Percentiles rank a stretch among this genome's conserved stretches.
Evolutionary conservation across 2,888 invertebrate species (phyloP).

Genomic region (Pammene fasciana): DNA sequence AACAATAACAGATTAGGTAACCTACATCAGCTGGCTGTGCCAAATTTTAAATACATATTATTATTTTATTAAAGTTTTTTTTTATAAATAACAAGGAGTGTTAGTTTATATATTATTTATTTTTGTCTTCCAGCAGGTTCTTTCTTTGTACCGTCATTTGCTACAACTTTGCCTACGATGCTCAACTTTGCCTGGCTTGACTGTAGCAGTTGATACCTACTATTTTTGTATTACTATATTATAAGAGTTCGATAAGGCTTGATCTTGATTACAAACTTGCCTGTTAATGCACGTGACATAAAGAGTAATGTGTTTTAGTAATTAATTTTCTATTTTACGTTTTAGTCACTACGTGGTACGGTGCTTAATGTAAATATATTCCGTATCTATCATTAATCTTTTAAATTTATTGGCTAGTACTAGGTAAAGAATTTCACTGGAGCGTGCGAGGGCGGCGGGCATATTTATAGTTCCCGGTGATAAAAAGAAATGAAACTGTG

Average conservation of each 20-base stretch:
- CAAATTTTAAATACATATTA: too few relatives aligned
- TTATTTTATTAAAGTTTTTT: too few relatives aligned
- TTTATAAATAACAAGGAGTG: too few relatives aligned
- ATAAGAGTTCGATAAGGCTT: neutral
- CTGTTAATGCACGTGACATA: constrained; percentile 47
- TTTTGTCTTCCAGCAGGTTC: too few relatives aligned
- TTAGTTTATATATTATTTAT: too few relatives aligned
- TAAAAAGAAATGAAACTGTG: constrained; percentile 67
- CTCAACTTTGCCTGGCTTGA: too few relatives aligned
- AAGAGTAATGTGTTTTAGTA: constrained; percentile 63
- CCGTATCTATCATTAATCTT: constrained; percentile 77
- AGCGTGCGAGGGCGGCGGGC: constrained; percentile 69
- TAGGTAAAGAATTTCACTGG: constrained; percentile 64
- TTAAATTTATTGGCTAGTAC: constrained; percentile 72
- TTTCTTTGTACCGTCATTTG: too few relatives aligned
- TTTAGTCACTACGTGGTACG: constrained; percentile 67
- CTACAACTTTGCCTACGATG: too few relatives aligned
- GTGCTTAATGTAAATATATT: constrained; percentile 73
- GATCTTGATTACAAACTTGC: neutral
- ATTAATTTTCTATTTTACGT: constrained; percentile 66
- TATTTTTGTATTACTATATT: neutral
- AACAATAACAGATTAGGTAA: too few relatives aligned
- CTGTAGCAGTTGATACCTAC: too few relatives aligned
- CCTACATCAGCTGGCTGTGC: too few relatives aligned
- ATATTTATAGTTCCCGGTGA: constrained; percentile 72